Evolutionary conservation across 2,113 vertebrate species (phyloP).

Genomic region (Pelobates fuscus): DNA sequence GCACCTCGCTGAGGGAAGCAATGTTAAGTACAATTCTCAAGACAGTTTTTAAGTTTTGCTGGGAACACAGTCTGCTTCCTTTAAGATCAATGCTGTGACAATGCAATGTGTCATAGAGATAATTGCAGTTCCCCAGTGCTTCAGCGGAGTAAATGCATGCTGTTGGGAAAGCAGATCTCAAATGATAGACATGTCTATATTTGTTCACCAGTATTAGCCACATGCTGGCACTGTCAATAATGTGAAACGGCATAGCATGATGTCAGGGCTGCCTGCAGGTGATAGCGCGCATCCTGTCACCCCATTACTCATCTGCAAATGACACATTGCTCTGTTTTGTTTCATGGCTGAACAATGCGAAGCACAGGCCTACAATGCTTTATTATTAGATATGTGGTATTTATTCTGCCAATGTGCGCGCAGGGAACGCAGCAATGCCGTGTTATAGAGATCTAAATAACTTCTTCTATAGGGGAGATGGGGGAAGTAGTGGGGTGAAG

Average conservation of each 20-base stretch:
- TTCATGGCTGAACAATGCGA: constrained; percentile 49
- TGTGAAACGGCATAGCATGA: constrained; percentile 60
- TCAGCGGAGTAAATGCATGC: constrained; percentile 26
- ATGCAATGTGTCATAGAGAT: constrained; percentile 24
- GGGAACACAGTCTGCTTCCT: background rate
- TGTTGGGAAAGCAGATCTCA: constrained; percentile 35
- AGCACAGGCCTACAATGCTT: constrained; percentile 15
- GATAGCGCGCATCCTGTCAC: constrained; percentile 57
- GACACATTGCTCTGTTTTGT: constrained; percentile 54
- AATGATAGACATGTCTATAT: constrained; percentile 54
- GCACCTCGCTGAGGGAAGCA: too few species aligned
- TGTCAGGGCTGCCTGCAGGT: constrained; percentile 54
- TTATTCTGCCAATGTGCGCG: constrained; percentile 49
- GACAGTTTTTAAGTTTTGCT: background rate
- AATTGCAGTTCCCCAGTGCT: constrained; percentile 24
- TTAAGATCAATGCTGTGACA: constrained; percentile 3
- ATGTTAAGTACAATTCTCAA: background rate
- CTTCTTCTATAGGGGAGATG: too few species aligned
- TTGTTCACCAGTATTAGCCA: constrained; percentile 56
- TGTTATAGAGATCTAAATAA: constrained; percentile 11
- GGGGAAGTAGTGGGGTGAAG: too few species aligned
- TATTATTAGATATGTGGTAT: constrained; percentile 47
- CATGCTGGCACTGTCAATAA: constrained; percentile 53
- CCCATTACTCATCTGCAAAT: constrained; percentile 61
- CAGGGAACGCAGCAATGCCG: constrained; percentile 12